Percentiles rank a stretch among this genome's conserved stretches.
These are phyloP conservation scores for Caenorhabditis sp. DNA, from an alignment of 2,888 invertebrate species.

Conservation along the genomic window DNA sequence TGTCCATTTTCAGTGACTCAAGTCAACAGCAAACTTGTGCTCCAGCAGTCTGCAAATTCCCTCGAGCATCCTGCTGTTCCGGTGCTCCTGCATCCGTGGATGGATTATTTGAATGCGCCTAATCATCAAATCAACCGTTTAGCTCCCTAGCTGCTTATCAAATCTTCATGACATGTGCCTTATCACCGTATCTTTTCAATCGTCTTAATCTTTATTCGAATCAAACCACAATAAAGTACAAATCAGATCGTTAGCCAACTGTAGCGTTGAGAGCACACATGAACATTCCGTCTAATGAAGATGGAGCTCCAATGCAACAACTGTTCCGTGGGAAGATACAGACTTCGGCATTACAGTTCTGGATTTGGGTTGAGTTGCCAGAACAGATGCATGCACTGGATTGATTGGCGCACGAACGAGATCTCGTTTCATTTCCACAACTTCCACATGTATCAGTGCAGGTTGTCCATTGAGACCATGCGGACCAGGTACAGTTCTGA, in stretches of 20 bases:
- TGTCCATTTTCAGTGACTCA: slow-evolving; percentile 42
- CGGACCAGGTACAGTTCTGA: slow-evolving; percentile 47
- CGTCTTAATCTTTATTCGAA: slow-evolving; percentile 3
- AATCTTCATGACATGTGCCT: slow-evolving; percentile 43
- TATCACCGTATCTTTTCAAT: slow-evolving; percentile 3
- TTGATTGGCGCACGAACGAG: slow-evolving; percentile 19
- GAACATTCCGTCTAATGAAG: slow-evolving; percentile 42
- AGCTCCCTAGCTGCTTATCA: background rate
- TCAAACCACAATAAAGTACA: slow-evolving; percentile 26
- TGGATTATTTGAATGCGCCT: slow-evolving; percentile 59
- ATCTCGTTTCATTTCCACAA: slow-evolving; percentile 44
- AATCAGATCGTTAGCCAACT: slow-evolving; percentile 3
- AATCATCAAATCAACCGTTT: background rate
- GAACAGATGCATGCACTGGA: slow-evolving; percentile 32
- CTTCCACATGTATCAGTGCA: slow-evolving; percentile 45
- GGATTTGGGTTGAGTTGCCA: slow-evolving; percentile 25
- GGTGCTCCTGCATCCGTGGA: slow-evolving; percentile 57
- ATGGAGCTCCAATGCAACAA: slow-evolving; percentile 41
- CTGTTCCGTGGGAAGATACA: slow-evolving; percentile 41
- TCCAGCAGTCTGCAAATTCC: slow-evolving; percentile 54
- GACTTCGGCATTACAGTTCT: slow-evolving; percentile 35
- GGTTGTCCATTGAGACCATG: slow-evolving; percentile 37
- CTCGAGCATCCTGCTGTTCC: slow-evolving; percentile 52
- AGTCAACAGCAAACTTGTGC: slow-evolving; percentile 43
- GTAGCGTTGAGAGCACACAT: slow-evolving; percentile 18